These are phyloP conservation scores for Cosmopolites sordidus DNA, from an alignment of 2,888 invertebrate species.

Conservation along the genomic window DNA sequence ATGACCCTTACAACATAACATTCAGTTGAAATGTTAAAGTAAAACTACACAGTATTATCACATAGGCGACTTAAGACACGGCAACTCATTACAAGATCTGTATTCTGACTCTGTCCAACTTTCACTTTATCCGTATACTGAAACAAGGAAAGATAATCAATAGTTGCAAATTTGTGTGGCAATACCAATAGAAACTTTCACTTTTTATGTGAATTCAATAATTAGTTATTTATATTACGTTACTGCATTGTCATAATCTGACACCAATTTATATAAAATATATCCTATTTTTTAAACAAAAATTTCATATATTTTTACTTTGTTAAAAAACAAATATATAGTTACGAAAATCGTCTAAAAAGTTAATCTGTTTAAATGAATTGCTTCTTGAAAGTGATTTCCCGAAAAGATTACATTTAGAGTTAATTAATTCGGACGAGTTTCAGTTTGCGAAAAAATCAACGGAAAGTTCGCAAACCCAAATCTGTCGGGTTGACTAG, in stretches of 20 bases:
- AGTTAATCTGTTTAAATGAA: too few species aligned
- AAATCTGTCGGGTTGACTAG: too few species aligned
- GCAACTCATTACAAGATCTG: neutral
- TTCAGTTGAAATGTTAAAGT: neutral
- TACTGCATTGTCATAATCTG: neutral
- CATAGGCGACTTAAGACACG: neutral
- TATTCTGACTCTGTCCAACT: slow-evolving; percentile 10
- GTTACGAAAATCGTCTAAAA: too few species aligned
- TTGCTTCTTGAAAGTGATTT: too few species aligned
- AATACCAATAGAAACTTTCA: slow-evolving; percentile 11
- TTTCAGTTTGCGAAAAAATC: too few species aligned
- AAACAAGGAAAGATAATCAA: slow-evolving; percentile 5
- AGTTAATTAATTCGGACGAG: too few species aligned
- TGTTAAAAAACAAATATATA: too few species aligned
- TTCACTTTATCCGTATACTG: neutral
- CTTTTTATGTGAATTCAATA: slow-evolving; percentile 14
- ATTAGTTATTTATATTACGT: neutral
- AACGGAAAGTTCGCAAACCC: too few species aligned
- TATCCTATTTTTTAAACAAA: too few species aligned
- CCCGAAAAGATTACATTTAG: too few species aligned
- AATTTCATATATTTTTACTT: too few species aligned
- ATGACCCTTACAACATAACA: slow-evolving; percentile 6
- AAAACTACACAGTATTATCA: neutral
- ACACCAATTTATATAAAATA: too few species aligned
- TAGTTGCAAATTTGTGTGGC: slow-evolving; percentile 1